Evolutionary conservation across 2,113 vertebrate genomes (phyloP).

Genomic region (Tachysurus vachellii): DNA sequence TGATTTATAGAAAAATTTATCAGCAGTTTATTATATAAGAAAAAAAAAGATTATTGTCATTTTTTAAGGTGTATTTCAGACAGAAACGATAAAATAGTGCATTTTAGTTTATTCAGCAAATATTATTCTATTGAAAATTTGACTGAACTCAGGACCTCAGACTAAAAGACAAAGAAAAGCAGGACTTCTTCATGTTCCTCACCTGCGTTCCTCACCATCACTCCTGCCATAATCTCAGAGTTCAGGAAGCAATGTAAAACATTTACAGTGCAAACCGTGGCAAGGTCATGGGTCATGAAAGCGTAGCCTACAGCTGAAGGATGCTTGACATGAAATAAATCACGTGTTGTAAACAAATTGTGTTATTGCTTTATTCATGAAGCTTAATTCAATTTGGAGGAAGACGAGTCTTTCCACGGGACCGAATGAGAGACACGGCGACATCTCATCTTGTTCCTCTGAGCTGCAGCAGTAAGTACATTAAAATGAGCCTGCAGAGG

Average conservation of each 20-base stretch:
- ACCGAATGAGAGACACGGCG: conserved; percentile 40
- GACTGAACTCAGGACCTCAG: neutral
- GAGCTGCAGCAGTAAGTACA: conserved; percentile 61
- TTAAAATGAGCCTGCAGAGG: conserved; percentile 61
- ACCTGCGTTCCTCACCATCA: conserved; percentile 65
- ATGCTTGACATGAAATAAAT: conserved; percentile 75
- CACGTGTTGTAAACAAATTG: conserved; percentile 77
- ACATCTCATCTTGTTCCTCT: conserved; percentile 57
- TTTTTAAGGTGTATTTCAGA: neutral
- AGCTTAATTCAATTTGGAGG: conserved; percentile 73
- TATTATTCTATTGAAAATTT: neutral
- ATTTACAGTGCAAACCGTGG: conserved; percentile 66
- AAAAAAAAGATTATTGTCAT: neutral
- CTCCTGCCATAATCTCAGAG: conserved; percentile 58
- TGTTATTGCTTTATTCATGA: conserved; percentile 79
- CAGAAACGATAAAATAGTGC: neutral
- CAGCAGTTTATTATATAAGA: neutral
- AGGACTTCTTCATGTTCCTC: neutral
- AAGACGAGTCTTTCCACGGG: conserved; percentile 64
- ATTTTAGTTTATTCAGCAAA: neutral
- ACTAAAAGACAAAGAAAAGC: neutral
- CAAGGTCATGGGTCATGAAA: conserved; percentile 67
- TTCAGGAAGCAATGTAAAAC: conserved; percentile 63
- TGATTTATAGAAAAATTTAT: neutral
- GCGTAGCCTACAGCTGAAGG: conserved; percentile 62